Conservation (phyloP, 2,888 invertebrate genomes). For the Drosophila recens region DNA sequence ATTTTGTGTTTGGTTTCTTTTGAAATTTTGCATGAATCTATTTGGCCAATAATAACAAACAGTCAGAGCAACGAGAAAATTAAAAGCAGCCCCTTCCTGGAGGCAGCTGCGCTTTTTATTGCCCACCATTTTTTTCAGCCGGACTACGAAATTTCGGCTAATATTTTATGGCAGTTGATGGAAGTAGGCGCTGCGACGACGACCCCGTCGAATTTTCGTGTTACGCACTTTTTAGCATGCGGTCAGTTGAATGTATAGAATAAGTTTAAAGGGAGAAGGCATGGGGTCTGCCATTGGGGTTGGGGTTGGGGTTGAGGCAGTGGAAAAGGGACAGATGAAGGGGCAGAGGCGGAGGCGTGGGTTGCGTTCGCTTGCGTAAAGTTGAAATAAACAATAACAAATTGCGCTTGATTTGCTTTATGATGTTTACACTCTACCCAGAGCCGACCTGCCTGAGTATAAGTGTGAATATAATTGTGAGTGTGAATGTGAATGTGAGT, state of each 20-base stretch:
- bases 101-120: slow-evolving; percentile 67
- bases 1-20: slow-evolving; percentile 69
- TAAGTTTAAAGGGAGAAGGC: background rate
- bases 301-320: background rate
- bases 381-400: slow-evolving; percentile 80
- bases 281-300: background rate
- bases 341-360: slow-evolving; percentile 6
- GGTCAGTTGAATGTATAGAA: slow-evolving; percentile 38
- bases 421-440: slow-evolving; percentile 69
- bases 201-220: slow-evolving; percentile 19
- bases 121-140: slow-evolving; percentile 43
- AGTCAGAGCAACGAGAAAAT: slow-evolving; percentile 30
- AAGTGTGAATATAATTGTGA: background rate
- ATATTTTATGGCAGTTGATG: slow-evolving; percentile 78
- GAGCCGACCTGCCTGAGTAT: slow-evolving; percentile 14
- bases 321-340: background rate
- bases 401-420: slow-evolving; percentile 81
- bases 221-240: slow-evolving; percentile 57
- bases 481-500: slow-evolving; percentile 18
- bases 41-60: slow-evolving; percentile 74
- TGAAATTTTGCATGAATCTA: slow-evolving; percentile 70
- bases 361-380: slow-evolving; percentile 66
- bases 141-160: slow-evolving; percentile 60
- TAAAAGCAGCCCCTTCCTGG: slow-evolving; percentile 6
- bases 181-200: slow-evolving; percentile 50